Evolutionary conservation across 2,888 invertebrate genomes (phyloP).

Genomic region (Hydrotaea cyrtoneurina): DNA sequence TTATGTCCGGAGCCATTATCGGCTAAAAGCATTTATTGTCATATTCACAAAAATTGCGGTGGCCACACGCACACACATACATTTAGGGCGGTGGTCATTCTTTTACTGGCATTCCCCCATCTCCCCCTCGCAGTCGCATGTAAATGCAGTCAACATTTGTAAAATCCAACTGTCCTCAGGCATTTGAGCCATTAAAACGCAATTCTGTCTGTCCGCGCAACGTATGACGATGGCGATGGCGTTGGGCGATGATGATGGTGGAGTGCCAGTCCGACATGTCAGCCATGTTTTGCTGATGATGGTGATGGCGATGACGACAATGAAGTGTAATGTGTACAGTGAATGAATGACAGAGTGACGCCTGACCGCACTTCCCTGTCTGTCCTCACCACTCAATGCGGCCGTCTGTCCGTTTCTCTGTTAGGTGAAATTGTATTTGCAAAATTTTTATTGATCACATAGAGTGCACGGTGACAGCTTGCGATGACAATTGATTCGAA

Average conservation of each 20-base stretch:
- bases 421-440: constrained; percentile 50
- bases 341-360: background rate
- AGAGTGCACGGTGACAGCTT: constrained; percentile 38
- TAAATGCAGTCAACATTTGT: constrained; percentile 24
- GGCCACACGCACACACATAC: background rate
- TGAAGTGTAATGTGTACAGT: background rate
- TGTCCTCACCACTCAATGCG: no score
- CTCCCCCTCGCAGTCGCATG: no score
- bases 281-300: background rate
- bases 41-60: constrained; percentile 31
- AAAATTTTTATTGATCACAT: constrained; percentile 41
- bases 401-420: background rate
- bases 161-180: constrained; percentile 38
- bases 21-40: constrained; percentile 37
- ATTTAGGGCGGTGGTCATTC: background rate
- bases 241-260: constrained; percentile 22
- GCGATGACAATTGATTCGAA: constrained; percentile 52
- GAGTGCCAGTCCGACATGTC: background rate
- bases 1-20: constrained; percentile 7
- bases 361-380: background rate
- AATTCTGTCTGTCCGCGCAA: constrained; percentile 18
- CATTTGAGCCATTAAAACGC: constrained; percentile 43
- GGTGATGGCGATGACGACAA: background rate
- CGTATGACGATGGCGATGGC: constrained; percentile 27
- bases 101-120: no score